These are phyloP conservation scores for Antennarius maculatus DNA, from an alignment of 2,797 vertebrate genomes.

Conservation along the genomic window DNA sequence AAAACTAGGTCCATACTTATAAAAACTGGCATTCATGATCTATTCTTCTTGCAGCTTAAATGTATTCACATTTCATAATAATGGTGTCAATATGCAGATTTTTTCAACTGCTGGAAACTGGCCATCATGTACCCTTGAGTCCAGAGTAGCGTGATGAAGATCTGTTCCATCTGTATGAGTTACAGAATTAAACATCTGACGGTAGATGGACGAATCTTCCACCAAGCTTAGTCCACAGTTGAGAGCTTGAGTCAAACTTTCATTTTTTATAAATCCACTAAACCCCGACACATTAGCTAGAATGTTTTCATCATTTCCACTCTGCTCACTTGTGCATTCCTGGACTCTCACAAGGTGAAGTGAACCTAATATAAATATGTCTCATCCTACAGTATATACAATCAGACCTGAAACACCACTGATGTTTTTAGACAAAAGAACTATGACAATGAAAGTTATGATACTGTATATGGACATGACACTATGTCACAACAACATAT, in stretches of 20 bases:
- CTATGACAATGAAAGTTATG: not conserved
- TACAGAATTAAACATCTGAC: too few relatives aligned
- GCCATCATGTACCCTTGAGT: not conserved
- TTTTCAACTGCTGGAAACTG: not conserved
- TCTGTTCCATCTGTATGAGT: not conserved
- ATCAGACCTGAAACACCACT: not conserved
- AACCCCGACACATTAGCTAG: not conserved
- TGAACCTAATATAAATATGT: not conserved
- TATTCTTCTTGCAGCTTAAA: not conserved
- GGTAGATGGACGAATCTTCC: too few relatives aligned
- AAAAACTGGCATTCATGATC: not conserved
- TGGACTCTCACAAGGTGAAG: not conserved
- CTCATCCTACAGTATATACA: not conserved
- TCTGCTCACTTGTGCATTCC: not conserved
- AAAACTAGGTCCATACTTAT: conserved; percentile 1
- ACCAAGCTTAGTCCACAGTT: not conserved
- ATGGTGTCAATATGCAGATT: not conserved
- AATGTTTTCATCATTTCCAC: not conserved
- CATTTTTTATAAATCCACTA: too few relatives aligned
- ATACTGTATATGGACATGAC: conserved; percentile 10
- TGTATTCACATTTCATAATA: not conserved
- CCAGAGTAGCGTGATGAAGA: not conserved
- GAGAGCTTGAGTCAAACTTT: not conserved
- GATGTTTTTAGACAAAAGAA: conserved; percentile 15
- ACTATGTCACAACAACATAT: too few relatives aligned